Evolutionary conservation across 1,140 invertebrate species (phyloP).

Genomic region (Dufourea novaeangliae): DNA sequence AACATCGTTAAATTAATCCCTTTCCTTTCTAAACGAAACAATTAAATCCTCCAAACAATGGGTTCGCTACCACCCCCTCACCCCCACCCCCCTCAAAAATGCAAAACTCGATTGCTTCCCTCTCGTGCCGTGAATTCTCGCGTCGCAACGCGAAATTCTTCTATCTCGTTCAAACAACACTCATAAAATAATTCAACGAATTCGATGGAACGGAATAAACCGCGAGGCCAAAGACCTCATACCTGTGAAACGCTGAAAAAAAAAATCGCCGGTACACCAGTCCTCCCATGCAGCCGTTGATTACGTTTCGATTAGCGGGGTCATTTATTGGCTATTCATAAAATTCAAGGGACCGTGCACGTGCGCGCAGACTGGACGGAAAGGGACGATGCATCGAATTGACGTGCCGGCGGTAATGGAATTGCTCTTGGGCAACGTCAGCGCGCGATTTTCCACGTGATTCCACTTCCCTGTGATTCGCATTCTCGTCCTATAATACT

Average conservation of each 20-base stretch:
- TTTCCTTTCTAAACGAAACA: no score
- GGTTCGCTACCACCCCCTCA: no score
- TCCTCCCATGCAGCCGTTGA: constrained; percentile 16
- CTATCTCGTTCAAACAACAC: no score
- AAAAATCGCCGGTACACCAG: background rate
- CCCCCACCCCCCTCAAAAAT: no score
- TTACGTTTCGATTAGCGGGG: constrained; percentile 53
- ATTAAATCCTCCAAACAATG: no score
- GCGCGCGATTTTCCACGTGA: constrained; percentile 57
- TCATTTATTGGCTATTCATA: constrained; percentile 54
- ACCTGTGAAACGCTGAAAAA: no score
- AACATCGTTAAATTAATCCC: no score
- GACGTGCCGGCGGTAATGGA: constrained; percentile 58
- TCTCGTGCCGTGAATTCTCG: no score
- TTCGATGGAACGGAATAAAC: no score
- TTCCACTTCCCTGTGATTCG: constrained; percentile 56
- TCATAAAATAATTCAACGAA: no score
- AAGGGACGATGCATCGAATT: constrained; percentile 43
- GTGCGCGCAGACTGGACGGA: background rate
- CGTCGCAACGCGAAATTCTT: no score
- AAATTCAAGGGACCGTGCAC: constrained; percentile 30
- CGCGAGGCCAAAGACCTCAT: background rate
- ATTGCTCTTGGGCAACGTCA: constrained; percentile 56
- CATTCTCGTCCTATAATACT: constrained; percentile 49
- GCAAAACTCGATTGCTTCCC: no score